Base-by-base conservation (phyloP, 2,888 invertebrate species). In the Diplolepis rosae region DNA sequence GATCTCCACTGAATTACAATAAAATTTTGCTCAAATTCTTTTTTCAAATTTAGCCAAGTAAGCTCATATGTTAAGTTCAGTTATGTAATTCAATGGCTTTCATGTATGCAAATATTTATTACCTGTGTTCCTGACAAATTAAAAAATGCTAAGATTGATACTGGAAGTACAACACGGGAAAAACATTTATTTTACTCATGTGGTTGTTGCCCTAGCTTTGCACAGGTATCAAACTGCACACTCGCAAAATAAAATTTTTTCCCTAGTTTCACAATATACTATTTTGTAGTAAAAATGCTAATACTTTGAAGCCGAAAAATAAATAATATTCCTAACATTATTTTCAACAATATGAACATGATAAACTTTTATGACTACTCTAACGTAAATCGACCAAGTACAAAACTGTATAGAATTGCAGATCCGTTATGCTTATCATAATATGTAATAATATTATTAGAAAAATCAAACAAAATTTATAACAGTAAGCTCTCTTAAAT, bases 401-500 rank as follows among this genome's bases (percentile, higher is more conserved):
- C 11, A 24, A 32, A 52, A n/a, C n/a, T n/a, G n/a, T n/a, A n/a
- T n/a, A n/a, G n/a, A n/a, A n/a, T n/a, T n/a, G n/a, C n/a, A n/a
- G n/a, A n/a, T n/a, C n/a, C n/a, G n/a, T n/a, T n/a, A n/a, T n/a
- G n/a, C n/a, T n/a, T n/a, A n/a, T n/a, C n/a, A n/a, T n/a, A n/a
- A n/a, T n/a, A 39, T 24, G 18, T 18, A 65, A 52, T 65, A 27
- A 11, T 28, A 65, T 27, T 65, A 22, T 9, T 7, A 28, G 35
- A 50, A 35, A 35, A 66, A 66, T 52, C 24, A n/a, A 22, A 18
- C 39, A 51, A 42, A 54, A 51, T 27, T 35, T 51, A 27, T 13
- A 68, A 56, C 65, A 70, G 51, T 39, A 67, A 68, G 50, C 56
- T 24, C 30, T 54, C 32, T 39, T 56, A 39, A 56, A 39, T 24